A percentile compares a stretch with the other conserved stretches of the same genome.
phyloP scores from a whole-genome alignment of 2,888 invertebrate genomes.

The Acanthacorydalis orientalis region DNA sequence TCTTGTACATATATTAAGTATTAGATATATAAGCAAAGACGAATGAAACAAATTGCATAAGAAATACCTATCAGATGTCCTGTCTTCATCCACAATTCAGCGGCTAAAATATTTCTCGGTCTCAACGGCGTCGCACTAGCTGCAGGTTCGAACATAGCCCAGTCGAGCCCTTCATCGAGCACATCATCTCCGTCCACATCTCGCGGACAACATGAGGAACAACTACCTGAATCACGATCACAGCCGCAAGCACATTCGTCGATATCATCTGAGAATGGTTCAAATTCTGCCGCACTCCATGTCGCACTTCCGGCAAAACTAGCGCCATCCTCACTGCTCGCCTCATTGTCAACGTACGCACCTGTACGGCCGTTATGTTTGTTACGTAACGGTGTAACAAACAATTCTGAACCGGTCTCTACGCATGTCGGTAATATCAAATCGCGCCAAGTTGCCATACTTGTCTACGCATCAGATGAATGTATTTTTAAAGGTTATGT shows the following conservation, averaged over 20 bases:
- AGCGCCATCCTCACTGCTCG: constrained; percentile 9
- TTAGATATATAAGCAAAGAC: no score
- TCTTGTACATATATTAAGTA: no score
- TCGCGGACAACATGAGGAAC: constrained; percentile 10
- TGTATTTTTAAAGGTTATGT: no score
- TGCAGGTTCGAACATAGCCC: constrained; percentile 47
- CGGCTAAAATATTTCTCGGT: constrained; percentile 8
- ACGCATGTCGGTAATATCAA: constrained; percentile 8
- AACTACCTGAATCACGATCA: constrained; percentile 5
- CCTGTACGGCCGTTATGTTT: neutral
- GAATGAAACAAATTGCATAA: no score
- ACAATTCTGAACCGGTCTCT: constrained; percentile 6
- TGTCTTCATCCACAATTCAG: constrained; percentile 2
- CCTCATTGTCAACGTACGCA: neutral
- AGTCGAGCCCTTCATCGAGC: constrained; percentile 50
- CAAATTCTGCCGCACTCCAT: constrained; percentile 26
- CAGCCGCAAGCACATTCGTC: constrained; percentile 12
- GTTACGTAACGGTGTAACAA: neutral
- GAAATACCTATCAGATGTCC: no score
- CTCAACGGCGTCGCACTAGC: constrained; percentile 14
- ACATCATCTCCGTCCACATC: constrained; percentile 9
- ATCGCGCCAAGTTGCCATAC: constrained; percentile 9
- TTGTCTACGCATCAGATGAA: neutral
- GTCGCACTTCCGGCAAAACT: constrained; percentile 27
- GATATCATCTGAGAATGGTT: constrained; percentile 32